Evolutionary conservation across 2,113 vertebrate species (phyloP).

Genomic region (Eonycteris spelaea): DNA sequence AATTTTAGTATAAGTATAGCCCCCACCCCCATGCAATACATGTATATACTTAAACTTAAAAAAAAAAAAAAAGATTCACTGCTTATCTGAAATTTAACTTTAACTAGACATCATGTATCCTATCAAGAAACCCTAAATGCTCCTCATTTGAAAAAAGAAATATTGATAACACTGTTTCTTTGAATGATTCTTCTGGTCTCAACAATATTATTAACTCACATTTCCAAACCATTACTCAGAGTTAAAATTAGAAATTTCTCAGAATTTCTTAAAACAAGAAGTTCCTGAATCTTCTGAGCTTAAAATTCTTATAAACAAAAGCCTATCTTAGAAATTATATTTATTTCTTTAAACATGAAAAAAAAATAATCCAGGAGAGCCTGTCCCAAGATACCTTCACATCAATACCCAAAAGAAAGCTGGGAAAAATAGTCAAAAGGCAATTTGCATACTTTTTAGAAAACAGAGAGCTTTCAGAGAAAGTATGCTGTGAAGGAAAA

Average conservation of each 20-base stretch:
- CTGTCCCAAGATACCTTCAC: not conserved
- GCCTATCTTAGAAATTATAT: not conserved
- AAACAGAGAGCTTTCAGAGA: not conserved
- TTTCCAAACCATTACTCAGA: not conserved
- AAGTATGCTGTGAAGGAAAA: not conserved
- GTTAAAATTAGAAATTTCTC: constrained; percentile 42
- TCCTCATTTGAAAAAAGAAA: not conserved
- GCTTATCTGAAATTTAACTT: not conserved
- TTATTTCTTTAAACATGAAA: not conserved
- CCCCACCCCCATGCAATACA: not conserved
- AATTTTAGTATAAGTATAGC: not conserved
- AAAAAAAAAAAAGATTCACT: not conserved
- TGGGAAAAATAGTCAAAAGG: not conserved
- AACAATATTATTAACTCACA: constrained; percentile 21
- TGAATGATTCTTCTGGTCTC: constrained; percentile 4
- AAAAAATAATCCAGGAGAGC: not conserved
- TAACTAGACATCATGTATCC: not conserved
- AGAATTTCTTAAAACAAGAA: not conserved
- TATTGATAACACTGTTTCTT: not conserved
- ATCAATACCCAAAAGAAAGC: not conserved
- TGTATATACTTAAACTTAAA: not conserved
- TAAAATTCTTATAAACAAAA: not conserved
- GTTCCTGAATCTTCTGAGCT: not conserved
- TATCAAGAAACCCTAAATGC: not conserved
- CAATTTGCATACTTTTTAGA: not conserved